A percentile compares a stretch with the other conserved stretches of the same genome.
phyloP scores from a whole-genome alignment of 2,113 vertebrate species.

The Gymnarchus niloticus region DNA sequence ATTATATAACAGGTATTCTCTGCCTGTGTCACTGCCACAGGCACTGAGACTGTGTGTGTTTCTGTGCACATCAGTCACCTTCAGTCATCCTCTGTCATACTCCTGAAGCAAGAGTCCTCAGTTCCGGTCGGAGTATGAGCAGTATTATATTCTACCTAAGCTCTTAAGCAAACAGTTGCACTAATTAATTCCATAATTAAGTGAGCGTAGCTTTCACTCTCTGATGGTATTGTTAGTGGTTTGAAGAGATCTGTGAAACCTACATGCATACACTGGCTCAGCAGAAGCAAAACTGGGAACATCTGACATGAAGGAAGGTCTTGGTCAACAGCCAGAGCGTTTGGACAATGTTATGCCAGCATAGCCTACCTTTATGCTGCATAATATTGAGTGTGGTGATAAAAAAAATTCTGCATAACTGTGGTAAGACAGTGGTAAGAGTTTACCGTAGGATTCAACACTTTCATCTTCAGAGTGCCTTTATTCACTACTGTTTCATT shows the following conservation, averaged over 20 bases:
- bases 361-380: background rate
- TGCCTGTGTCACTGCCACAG: slow-evolving; percentile 5
- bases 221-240: background rate
- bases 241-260: background rate
- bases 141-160: background rate
- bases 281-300: background rate
- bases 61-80: background rate
- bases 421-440: background rate
- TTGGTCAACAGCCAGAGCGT: background rate
- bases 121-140: background rate
- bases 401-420: background rate
- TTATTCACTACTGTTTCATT: background rate
- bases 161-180: background rate
- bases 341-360: background rate
- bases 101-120: background rate
- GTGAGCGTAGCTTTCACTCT: background rate
- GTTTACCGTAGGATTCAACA: background rate
- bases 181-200: background rate
- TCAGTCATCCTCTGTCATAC: background rate
- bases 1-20: slow-evolving; percentile 8
- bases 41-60: background rate
- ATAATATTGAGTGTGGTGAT: background rate
- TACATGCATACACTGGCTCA: background rate
- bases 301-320: background rate
- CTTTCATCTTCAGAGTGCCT: background rate